These are phyloP conservation scores for Dreissena polymorpha DNA, from an alignment of 1,140 invertebrate genomes.

Conservation along the genomic window DNA sequence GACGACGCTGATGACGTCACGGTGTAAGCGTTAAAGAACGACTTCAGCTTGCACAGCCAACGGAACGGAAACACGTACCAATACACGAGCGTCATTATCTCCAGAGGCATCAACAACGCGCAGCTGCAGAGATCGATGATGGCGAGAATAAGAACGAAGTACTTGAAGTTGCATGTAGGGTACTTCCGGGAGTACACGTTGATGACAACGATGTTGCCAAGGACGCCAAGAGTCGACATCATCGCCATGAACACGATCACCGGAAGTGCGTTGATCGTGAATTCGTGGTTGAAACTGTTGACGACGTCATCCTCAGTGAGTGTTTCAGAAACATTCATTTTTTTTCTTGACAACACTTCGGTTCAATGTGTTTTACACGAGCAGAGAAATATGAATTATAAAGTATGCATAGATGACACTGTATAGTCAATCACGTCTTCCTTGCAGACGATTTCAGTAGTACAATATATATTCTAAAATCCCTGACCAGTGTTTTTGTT, in stretches of 20 bases:
- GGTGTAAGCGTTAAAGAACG: conserved; percentile 62
- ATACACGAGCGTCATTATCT: conserved; percentile 60
- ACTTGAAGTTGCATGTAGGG: conserved; percentile 58
- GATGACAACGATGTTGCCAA: conserved; percentile 61
- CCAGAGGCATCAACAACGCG: conserved; percentile 60
- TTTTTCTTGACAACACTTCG: not conserved
- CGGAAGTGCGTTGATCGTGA: conserved; percentile 33
- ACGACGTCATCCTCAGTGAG: not conserved
- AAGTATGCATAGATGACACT: not conserved
- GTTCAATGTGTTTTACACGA: not conserved
- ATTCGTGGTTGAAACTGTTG: not conserved
- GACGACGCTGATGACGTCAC: conserved; percentile 60
- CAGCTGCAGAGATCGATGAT: conserved; percentile 63
- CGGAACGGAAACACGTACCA: conserved; percentile 61
- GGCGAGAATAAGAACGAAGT: conserved; percentile 63
- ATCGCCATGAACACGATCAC: conserved; percentile 50
- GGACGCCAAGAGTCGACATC: conserved; percentile 52
- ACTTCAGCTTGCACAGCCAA: conserved; percentile 59
- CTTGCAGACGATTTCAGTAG: not conserved
- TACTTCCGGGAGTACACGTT: conserved; percentile 59
- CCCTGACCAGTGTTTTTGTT: not conserved
- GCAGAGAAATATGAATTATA: not conserved
- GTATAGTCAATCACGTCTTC: not conserved
- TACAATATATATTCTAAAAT: not conserved
- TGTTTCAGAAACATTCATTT: not conserved